Evolutionary conservation across 2,113 vertebrate species (phyloP).

Genomic region (Heptranchias perlo): DNA sequence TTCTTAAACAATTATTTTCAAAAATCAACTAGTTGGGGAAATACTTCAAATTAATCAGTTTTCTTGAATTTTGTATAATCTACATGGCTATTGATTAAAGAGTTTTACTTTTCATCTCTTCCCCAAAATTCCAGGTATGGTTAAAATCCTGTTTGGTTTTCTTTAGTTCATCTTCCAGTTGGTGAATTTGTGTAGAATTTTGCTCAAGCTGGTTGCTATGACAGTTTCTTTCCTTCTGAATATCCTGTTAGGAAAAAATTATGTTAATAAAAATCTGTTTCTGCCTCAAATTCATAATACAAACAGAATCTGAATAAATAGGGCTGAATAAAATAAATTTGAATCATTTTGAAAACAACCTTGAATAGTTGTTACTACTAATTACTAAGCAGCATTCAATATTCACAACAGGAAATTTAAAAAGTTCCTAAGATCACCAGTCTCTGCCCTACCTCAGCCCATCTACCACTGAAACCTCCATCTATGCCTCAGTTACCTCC

Average conservation of each 20-base stretch:
- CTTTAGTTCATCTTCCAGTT: constrained; percentile 70
- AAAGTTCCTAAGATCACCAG: neutral
- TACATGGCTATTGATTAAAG: neutral
- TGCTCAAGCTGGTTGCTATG: constrained; percentile 63
- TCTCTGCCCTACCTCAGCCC: neutral
- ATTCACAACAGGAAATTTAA: neutral
- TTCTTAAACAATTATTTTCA: neutral
- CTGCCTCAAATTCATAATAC: neutral
- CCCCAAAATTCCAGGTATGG: constrained; percentile 61
- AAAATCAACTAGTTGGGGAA: neutral
- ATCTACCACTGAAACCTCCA: neutral
- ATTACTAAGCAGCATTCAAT: neutral
- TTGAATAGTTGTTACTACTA: neutral
- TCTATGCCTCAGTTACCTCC: too few species aligned
- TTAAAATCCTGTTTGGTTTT: constrained; percentile 59
- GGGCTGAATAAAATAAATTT: neutral
- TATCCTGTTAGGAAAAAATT: constrained; percentile 57
- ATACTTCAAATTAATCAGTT: neutral
- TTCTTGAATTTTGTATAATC: neutral
- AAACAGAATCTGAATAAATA: neutral
- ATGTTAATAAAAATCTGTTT: neutral
- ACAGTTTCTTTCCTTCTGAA: constrained; percentile 63
- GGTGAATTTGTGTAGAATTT: constrained; percentile 55
- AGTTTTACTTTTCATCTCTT: constrained; percentile 73
- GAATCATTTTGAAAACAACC: neutral